phyloP scores from a whole-genome alignment of 1,140 invertebrate genomes.

The Rhagoletis zephyria region DNA sequence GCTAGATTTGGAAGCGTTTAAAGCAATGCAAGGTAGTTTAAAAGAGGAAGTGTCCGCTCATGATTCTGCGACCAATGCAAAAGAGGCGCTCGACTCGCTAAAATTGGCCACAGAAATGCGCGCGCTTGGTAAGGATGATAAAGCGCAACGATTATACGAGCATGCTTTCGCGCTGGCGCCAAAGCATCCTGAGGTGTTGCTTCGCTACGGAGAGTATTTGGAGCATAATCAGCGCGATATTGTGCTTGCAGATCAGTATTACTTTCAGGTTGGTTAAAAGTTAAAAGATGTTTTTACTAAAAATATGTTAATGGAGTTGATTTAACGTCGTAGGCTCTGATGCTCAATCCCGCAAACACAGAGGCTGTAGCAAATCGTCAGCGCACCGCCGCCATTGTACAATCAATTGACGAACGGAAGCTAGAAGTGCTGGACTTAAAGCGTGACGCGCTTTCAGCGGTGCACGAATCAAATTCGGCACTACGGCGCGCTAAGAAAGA shows the following conservation, averaged over 20 bases:
- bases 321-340: conserved; percentile 79
- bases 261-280: conserved; percentile 75
- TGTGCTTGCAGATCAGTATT: conserved; percentile 91
- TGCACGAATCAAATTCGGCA: conserved; percentile 85
- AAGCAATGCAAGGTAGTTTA: conserved; percentile 66
- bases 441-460: conserved; percentile 83
- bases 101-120: conserved; percentile 89
- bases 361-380: conserved; percentile 86
- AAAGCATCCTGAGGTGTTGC: conserved; percentile 91
- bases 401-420: conserved; percentile 88
- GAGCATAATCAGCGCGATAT: conserved; percentile 90
- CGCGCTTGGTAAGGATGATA: conserved; percentile 84
- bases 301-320: background rate
- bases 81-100: conserved; percentile 87
- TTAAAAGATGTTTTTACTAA: background rate
- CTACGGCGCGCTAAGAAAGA: conserved; percentile 91
- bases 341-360: conserved; percentile 86
- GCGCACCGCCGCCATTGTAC: conserved; percentile 89
- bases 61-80: conserved; percentile 63
- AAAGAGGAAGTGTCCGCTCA: conserved; percentile 60
- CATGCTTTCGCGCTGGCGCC: conserved; percentile 93
- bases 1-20: conserved; percentile 62
- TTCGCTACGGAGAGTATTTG: conserved; percentile 93
- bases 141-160: conserved; percentile 90
- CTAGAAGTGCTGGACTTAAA: conserved; percentile 90